Evolutionary conservation across 1,140 invertebrate genomes (phyloP).

Genomic region (Polypedilum vanderplanki): DNA sequence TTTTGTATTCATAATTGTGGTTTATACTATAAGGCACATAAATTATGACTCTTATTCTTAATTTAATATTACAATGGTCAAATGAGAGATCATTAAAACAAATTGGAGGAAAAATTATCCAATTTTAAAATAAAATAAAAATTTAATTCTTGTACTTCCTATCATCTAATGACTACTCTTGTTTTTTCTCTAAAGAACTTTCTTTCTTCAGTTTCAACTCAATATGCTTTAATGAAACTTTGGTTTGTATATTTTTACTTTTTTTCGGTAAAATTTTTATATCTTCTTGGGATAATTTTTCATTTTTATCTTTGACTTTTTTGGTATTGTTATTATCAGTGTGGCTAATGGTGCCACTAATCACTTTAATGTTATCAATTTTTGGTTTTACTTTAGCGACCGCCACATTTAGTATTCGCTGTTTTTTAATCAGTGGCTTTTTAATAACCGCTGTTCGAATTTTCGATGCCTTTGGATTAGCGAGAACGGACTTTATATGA

Average conservation of each 20-base stretch:
- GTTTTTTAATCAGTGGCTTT: background rate
- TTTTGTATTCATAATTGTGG: too few species aligned
- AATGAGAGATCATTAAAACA: too few species aligned
- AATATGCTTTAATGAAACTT: background rate
- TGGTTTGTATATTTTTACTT: background rate
- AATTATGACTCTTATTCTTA: too few species aligned
- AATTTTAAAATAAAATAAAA: too few species aligned
- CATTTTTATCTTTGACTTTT: constrained; percentile 8
- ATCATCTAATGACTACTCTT: constrained; percentile 12
- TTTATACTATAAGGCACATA: too few species aligned
- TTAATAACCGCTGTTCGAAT: background rate
- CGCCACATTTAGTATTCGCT: background rate
- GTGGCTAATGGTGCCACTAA: background rate
- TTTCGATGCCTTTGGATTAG: background rate
- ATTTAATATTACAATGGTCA: too few species aligned
- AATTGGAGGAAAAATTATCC: too few species aligned
- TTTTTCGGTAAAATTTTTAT: background rate
- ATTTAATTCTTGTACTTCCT: background rate
- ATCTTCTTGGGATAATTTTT: background rate
- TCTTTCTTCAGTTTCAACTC: background rate
- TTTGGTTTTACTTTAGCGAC: background rate
- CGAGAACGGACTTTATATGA: background rate
- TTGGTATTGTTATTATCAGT: background rate
- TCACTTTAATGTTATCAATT: background rate
- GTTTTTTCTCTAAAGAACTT: background rate